Conservation (phyloP, 2,797 vertebrate species). For the Cichlasoma orientale region DNA sequence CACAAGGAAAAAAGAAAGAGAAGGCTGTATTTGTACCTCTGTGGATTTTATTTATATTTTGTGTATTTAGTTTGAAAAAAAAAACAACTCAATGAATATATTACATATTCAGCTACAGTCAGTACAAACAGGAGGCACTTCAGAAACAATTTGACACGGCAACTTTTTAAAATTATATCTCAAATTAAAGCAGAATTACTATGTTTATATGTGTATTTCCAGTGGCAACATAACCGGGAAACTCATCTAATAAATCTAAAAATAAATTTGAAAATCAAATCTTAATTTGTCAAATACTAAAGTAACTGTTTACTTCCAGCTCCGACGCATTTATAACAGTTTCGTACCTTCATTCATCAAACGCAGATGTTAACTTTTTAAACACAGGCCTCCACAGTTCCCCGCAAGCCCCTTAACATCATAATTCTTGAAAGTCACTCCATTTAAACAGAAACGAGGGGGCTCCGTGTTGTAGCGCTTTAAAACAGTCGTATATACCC, state of each 20-base stretch:
- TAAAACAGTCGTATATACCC: constrained; percentile 67
- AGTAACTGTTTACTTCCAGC: constrained; percentile 55
- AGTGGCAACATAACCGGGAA: neutral
- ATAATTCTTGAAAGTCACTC: constrained; percentile 71
- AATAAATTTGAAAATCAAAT: constrained; percentile 53
- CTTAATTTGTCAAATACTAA: constrained; percentile 60
- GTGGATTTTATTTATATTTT: constrained; percentile 30
- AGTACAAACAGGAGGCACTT: constrained; percentile 4
- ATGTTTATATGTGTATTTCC: neutral
- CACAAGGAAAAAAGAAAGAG: constrained; percentile 23
- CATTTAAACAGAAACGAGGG: constrained; percentile 64
- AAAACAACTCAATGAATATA: neutral
- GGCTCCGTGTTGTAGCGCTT: constrained; percentile 49
- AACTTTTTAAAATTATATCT: neutral
- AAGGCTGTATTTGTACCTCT: constrained; percentile 31
- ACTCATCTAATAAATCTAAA: constrained; percentile 39
- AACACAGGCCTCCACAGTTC: constrained; percentile 65
- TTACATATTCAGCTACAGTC: constrained; percentile 40
- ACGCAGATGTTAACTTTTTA: constrained; percentile 69
- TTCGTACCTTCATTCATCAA: constrained; percentile 67
- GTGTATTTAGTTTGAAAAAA: constrained; percentile 12
- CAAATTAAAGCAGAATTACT: constrained; percentile 1
- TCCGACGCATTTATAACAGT: constrained; percentile 48
- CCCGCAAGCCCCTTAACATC: constrained; percentile 53
- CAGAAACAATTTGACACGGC: constrained; percentile 17